Percentiles rank a stretch among this genome's conserved stretches.
phyloP scores from a whole-genome alignment of 2,113 vertebrate genomes.

The Hirundichthys speculiger region DNA sequence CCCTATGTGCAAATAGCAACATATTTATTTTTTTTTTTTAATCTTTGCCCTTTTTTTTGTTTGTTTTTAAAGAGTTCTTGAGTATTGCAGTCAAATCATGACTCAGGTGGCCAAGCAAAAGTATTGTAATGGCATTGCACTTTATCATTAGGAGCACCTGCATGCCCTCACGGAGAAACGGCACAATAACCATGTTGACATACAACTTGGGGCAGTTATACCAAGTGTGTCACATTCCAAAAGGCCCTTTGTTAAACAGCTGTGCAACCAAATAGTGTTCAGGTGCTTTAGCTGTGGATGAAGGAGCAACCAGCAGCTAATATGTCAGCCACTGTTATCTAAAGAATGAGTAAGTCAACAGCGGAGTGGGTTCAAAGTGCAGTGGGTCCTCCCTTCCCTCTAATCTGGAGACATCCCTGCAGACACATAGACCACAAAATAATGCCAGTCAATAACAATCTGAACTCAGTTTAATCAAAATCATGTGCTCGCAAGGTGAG shows the following conservation, averaged over 20 bases:
- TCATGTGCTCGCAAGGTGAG: background rate
- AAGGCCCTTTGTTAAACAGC: conserved; percentile 63
- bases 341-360: conserved; percentile 71
- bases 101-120: too few species aligned
- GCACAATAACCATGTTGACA: conserved; percentile 39
- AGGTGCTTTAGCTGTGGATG: conserved; percentile 69
- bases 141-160: conserved; percentile 9
- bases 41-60: background rate
- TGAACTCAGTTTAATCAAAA: background rate
- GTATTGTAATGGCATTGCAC: too few species aligned
- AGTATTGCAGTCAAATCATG: too few species aligned
- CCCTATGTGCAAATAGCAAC: background rate
- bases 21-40: background rate
- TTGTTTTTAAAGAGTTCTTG: too few species aligned
- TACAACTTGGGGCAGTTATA: conserved; percentile 30
- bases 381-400: conserved; percentile 52
- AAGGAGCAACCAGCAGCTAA: conserved; percentile 55
- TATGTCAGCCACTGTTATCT: conserved; percentile 71
- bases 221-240: conserved; percentile 65
- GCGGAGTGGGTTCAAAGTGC: conserved; percentile 69
- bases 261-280: conserved; percentile 68
- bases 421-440: conserved; percentile 10
- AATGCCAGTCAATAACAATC: conserved; percentile 21
- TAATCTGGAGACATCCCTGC: conserved; percentile 46
- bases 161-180: background rate